Evolutionary conservation across 2,888 invertebrate genomes (phyloP), one percentile per base, ranked within the genome.

Genomic region (Prosapia bicincta): DNA sequence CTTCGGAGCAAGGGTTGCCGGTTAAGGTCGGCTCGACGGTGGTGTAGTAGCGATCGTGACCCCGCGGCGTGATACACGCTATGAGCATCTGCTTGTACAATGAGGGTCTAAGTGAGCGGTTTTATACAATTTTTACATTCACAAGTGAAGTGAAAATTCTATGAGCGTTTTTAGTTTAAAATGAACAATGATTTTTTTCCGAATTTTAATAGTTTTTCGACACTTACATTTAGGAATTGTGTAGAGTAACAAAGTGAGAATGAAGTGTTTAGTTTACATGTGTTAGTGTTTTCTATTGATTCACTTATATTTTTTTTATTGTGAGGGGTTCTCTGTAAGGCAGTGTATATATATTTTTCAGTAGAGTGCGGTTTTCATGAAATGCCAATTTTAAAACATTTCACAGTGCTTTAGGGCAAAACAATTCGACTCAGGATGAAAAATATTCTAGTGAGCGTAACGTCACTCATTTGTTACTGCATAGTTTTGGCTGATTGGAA

Each of bases 401-500:
- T 38, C 13, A 13, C 2, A 38, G 38, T 38, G 5, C 6, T 30
- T 30, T 30, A 30, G 30, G 30, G 30, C 30, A 9, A 30, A 9
- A 30, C 13, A 38, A 38, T 13, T 13, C 13, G 54, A 54, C 3
- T 54, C 54, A 54, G 54, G 10, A 54, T 54, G 54, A 54, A 54
- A 54, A 54, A 5, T 3, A 20, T 54, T 54, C 54, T 54, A 20
- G 5, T 54, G 20, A 54, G 54, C 54, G 54, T 54, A 20, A 54
- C 54, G 5, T 26, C 26, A 1, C 26, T 67, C 67, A 26, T 67
- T 26, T 67, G 26, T 26, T 26, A 26, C 15, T 13, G 26, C 6
- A 30, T 15, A 23, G 73, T 73, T 23, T 10, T 20, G 10, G 73
- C 68, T 32, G 73, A 73, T 54, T 73, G 73, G 73, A 73, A 43